phyloP scores from a whole-genome alignment of 2,113 vertebrate genomes.

The Mugil cephalus region DNA sequence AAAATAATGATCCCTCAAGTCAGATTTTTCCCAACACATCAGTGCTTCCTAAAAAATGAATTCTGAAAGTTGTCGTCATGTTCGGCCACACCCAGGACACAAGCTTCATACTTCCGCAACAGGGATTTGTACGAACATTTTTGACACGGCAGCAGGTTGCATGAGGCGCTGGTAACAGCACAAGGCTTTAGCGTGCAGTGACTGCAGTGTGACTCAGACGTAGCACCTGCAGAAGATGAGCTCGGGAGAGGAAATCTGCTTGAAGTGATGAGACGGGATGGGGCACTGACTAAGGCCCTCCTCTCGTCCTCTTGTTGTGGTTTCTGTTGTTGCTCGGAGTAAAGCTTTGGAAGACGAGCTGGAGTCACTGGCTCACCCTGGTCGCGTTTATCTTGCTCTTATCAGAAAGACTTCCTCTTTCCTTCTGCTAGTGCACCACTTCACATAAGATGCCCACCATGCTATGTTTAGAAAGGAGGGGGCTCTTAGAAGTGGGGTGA shows the following conservation, averaged over 20 bases:
- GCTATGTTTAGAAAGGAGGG: slow-evolving; percentile 44
- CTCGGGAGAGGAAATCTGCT: neutral
- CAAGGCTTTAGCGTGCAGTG: neutral
- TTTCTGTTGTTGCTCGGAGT: slow-evolving; percentile 5
- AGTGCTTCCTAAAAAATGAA: too few relatives aligned
- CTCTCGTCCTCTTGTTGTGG: neutral
- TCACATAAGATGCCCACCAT: slow-evolving; percentile 44
- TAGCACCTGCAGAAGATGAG: slow-evolving; percentile 44
- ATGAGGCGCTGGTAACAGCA: neutral
- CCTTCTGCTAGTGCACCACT: slow-evolving; percentile 51
- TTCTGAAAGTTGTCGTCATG: neutral
- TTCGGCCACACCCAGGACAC: neutral
- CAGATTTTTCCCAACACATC: too few relatives aligned
- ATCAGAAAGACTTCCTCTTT: slow-evolving; percentile 59
- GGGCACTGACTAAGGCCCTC: neutral
- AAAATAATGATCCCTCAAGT: too few relatives aligned
- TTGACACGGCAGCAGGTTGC: slow-evolving; percentile 3
- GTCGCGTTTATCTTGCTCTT: slow-evolving; percentile 43
- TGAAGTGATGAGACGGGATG: slow-evolving; percentile 30
- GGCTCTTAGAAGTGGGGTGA: slow-evolving; percentile 36
- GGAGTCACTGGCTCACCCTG: neutral
- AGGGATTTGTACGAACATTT: neutral
- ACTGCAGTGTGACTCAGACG: slow-evolving; percentile 34
- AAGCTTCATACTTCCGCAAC: neutral
- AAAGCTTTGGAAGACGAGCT: slow-evolving; percentile 2